phyloP scores from a whole-genome alignment of 2,113 vertebrate species.

The Sylvia atricapilla region DNA sequence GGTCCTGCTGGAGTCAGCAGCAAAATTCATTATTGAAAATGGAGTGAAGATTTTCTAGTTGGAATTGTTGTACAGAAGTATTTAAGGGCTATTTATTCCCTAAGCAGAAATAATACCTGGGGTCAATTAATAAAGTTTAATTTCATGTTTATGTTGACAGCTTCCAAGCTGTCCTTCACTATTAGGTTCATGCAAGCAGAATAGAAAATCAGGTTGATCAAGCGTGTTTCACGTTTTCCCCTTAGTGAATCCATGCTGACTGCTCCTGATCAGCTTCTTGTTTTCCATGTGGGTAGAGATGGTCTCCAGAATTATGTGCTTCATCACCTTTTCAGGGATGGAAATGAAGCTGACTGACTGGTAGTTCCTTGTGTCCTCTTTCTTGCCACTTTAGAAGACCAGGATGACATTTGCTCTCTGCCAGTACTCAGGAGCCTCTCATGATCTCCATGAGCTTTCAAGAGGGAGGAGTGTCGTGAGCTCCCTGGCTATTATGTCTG shows the following conservation, averaged over 20 bases:
- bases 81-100: not conserved
- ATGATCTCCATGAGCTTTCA: not conserved
- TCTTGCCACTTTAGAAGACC: not conserved
- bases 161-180: not conserved
- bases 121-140: not conserved
- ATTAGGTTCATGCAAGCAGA: not conserved
- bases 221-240: not conserved
- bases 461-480: not conserved
- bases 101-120: not conserved
- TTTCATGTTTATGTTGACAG: not conserved
- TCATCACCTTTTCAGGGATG: not conserved
- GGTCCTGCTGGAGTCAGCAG: not conserved
- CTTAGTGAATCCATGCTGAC: not conserved
- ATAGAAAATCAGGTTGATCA: not conserved
- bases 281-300: not conserved
- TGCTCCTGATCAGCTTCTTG: not conserved
- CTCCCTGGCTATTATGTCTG: not conserved
- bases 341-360: no score
- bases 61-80: not conserved
- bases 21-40: not conserved
- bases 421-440: not conserved
- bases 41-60: not conserved
- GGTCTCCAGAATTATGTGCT: not conserved
- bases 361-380: not conserved
- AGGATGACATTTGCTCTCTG: not conserved